phyloP scores from a whole-genome alignment of 2,797 vertebrate genomes.

The Rhodeus uyekii region DNA sequence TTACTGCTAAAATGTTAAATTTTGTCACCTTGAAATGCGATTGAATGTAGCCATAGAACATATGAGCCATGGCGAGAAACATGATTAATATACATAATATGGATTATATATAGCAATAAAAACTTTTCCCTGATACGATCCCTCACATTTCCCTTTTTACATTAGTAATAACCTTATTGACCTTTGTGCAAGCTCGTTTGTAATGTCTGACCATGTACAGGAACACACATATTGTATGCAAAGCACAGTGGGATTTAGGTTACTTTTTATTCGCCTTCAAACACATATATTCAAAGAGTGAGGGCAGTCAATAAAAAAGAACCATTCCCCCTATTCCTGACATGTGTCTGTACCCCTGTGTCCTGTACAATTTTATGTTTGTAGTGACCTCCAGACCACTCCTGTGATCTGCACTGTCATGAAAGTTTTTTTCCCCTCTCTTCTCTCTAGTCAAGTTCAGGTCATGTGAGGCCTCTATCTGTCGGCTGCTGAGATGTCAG shows the following conservation, averaged over 20 bases:
- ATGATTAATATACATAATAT: background rate
- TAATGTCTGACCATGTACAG: background rate
- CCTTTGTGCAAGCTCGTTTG: background rate
- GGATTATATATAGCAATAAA: background rate
- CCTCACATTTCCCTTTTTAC: no score
- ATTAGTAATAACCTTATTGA: background rate
- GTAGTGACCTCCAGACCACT: constrained; percentile 25
- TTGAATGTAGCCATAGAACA: no score
- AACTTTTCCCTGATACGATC: no score
- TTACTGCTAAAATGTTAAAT: background rate
- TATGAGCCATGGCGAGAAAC: no score
- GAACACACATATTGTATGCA: background rate
- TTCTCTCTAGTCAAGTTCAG: background rate
- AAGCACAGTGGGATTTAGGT: no score
- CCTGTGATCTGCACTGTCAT: constrained; percentile 14
- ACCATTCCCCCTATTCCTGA: background rate
- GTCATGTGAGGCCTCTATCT: constrained; percentile 8
- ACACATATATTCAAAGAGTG: no score
- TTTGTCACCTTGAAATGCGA: background rate
- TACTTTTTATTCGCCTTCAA: no score
- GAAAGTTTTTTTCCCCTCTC: background rate
- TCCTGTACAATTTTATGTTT: constrained; percentile 27
- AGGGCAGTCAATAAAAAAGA: background rate
- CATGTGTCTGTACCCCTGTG: constrained; percentile 8
- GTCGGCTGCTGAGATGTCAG: constrained; percentile 29